These are phyloP conservation scores for Myrmecobius fasciatus DNA, from an alignment of 2,113 vertebrate genomes.

Conservation along the genomic window DNA sequence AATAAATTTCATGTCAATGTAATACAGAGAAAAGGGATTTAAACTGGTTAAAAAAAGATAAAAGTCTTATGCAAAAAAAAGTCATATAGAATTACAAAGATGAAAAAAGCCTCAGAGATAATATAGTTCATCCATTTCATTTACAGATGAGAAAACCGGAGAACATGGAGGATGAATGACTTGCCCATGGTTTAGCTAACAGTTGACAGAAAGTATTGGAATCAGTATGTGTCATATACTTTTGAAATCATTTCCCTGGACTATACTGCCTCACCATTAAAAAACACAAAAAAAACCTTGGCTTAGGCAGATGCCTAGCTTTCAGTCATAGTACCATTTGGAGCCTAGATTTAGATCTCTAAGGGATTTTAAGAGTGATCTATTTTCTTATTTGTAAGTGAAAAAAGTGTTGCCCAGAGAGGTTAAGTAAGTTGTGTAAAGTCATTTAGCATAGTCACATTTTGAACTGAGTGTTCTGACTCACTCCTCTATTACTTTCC, in stretches of 20 bases:
- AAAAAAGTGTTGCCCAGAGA: background rate
- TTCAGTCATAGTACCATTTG: background rate
- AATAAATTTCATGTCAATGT: slow-evolving; percentile 63
- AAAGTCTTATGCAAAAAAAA: slow-evolving; percentile 75
- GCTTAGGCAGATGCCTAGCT: background rate
- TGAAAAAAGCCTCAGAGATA: background rate
- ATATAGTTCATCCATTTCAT: background rate
- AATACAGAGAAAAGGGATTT: slow-evolving; percentile 49
- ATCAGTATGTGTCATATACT: background rate
- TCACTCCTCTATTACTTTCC: background rate
- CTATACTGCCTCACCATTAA: background rate
- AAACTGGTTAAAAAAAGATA: slow-evolving; percentile 14
- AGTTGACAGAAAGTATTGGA: background rate
- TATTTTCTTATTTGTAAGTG: background rate
- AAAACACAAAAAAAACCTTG: background rate
- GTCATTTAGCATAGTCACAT: background rate
- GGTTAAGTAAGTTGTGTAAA: background rate
- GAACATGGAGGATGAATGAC: background rate
- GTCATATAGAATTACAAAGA: background rate
- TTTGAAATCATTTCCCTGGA: background rate
- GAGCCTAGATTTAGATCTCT: background rate
- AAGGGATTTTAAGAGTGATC: background rate
- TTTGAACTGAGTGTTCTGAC: background rate
- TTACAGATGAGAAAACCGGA: background rate
- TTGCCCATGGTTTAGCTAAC: background rate